Conservation (phyloP, 2,888 invertebrate genomes). For the Drosophila trichaetosa region DNA sequence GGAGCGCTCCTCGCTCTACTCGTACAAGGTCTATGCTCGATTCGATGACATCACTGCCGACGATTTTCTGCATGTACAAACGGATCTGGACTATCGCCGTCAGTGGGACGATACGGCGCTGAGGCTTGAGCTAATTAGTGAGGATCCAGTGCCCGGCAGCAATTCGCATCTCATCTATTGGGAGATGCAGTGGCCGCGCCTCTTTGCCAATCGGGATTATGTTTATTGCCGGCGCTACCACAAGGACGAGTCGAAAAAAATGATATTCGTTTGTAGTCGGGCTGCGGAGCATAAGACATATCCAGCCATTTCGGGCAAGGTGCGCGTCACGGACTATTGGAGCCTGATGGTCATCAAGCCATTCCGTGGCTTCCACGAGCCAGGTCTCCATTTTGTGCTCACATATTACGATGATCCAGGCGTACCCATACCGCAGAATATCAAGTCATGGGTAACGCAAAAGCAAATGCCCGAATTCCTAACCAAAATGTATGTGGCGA, state of each 20-base stretch:
- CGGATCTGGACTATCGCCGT: conserved; percentile 91
- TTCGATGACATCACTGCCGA: conserved; percentile 91
- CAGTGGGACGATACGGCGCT: conserved; percentile 93
- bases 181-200: conserved; percentile 94
- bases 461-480: conserved; percentile 92
- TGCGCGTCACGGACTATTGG: conserved; percentile 93
- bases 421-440: conserved; percentile 89
- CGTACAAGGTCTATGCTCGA: conserved; percentile 94
- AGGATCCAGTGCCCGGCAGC: conserved; percentile 86
- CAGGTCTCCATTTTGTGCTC: conserved; percentile 88
- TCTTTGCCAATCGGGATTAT: conserved; percentile 95
- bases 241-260: conserved; percentile 86
- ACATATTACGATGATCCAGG: conserved; percentile 96
- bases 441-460: conserved; percentile 91
- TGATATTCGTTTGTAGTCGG: conserved; percentile 89
- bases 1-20: conserved; percentile 89
- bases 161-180: conserved; percentile 93
- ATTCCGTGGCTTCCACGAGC: conserved; percentile 80
- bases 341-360: conserved; percentile 94
- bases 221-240: conserved; percentile 91
- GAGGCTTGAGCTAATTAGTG: conserved; percentile 89
- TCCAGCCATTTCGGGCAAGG: conserved; percentile 89
- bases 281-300: conserved; percentile 89
- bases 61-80: conserved; percentile 93
- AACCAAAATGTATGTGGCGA: conserved; percentile 89